These are phyloP conservation scores for Camponotus pennsylvanicus DNA, from an alignment of 1,140 invertebrate genomes.

Conservation along the genomic window DNA sequence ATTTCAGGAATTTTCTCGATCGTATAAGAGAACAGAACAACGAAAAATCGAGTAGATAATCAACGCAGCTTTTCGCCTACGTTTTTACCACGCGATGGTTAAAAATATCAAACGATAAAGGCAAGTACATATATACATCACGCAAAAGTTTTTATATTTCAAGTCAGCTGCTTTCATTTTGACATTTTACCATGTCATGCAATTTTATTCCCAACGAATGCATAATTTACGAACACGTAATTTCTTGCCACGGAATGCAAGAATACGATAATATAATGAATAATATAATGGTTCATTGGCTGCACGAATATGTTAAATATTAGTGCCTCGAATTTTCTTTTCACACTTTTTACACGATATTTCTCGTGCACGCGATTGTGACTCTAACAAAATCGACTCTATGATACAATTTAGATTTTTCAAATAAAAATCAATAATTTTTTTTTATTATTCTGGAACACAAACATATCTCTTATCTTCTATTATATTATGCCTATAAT, in stretches of 20 bases:
- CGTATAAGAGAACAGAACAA: neutral
- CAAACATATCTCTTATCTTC: neutral
- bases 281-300: constrained; percentile 40
- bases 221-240: constrained; percentile 52
- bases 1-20: neutral
- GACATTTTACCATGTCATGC: constrained; percentile 38
- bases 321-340: constrained; percentile 34
- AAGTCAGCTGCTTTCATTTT: constrained; percentile 20
- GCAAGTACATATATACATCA: neutral
- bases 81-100: neutral
- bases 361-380: constrained; percentile 18
- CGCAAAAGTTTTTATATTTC: constrained; percentile 11
- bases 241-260: constrained; percentile 18
- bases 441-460: neutral
- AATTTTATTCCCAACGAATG: constrained; percentile 35
- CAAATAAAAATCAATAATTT: neutral
- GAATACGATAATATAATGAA: constrained; percentile 44
- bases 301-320: constrained; percentile 44
- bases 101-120: neutral
- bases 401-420: neutral
- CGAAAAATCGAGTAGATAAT: neutral
- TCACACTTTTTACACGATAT: neutral
- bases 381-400: constrained; percentile 9
- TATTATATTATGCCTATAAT: neutral
- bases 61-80: neutral